A percentile compares a stretch with the other conserved stretches of the same genome.
Evolutionary conservation across 2,797 vertebrate genomes (phyloP).

Genomic region (Micrastur ruficollis): DNA sequence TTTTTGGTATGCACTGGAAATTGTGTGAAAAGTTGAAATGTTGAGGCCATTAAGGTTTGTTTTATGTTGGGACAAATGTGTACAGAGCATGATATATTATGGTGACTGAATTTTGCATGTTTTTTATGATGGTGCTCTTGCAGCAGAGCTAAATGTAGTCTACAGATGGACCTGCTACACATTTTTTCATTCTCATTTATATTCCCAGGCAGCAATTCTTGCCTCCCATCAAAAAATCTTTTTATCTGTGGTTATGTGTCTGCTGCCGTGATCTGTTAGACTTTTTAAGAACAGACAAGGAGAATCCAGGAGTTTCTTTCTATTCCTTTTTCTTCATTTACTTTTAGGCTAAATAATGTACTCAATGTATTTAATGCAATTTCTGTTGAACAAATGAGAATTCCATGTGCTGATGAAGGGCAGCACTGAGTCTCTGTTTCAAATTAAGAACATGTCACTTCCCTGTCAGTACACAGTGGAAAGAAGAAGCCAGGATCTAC

Average conservation of each 20-base stretch:
- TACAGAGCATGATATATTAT: background rate
- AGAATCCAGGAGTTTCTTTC: constrained; percentile 9
- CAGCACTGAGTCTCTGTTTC: constrained; percentile 42
- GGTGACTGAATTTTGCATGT: background rate
- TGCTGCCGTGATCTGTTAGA: background rate
- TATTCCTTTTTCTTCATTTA: background rate
- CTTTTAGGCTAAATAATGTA: constrained; percentile 4
- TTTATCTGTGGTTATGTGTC: constrained; percentile 1
- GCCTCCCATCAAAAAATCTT: background rate
- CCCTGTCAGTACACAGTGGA: constrained; percentile 8
- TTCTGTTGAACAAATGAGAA: constrained; percentile 55
- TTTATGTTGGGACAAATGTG: background rate
- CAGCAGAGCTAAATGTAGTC: constrained; percentile 27
- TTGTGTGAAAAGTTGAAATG: background rate
- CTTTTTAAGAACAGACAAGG: background rate
- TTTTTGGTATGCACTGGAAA: background rate
- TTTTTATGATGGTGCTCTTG: background rate
- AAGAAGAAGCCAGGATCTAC: constrained; percentile 36
- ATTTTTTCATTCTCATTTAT: background rate
- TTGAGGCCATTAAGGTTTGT: background rate
- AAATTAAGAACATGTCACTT: constrained; percentile 52
- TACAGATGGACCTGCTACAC: background rate
- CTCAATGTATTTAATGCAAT: background rate
- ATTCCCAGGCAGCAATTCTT: background rate
- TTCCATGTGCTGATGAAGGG: constrained; percentile 57